Evolutionary conservation across 2,888 invertebrate species (phyloP).

Genomic region (Neuroscelio doddi): DNA sequence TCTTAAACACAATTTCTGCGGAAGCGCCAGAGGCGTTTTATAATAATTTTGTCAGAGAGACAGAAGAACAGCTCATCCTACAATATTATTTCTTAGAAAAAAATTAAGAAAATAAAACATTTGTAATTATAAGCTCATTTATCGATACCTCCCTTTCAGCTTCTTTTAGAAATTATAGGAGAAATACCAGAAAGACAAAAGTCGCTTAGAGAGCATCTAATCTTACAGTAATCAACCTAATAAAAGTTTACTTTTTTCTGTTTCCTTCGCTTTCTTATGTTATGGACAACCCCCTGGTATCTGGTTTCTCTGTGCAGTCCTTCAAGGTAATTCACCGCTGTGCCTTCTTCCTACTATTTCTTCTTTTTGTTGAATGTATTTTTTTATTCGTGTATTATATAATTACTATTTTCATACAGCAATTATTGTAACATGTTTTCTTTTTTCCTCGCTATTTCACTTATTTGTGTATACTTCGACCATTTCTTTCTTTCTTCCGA

Average conservation of each 20-base stretch:
- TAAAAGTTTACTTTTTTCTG: slow-evolving; percentile 67
- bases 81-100: neutral
- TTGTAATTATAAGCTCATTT: slow-evolving; percentile 1
- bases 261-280: slow-evolving; percentile 71
- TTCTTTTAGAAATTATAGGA: slow-evolving; percentile 1
- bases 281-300: slow-evolving; percentile 68
- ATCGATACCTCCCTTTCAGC: slow-evolving; percentile 4
- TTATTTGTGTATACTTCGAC: neutral
- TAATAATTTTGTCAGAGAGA: slow-evolving; percentile 2
- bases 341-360: slow-evolving; percentile 42
- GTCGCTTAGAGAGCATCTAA: slow-evolving; percentile 3
- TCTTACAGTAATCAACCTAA: slow-evolving; percentile 60
- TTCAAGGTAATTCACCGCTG: slow-evolving; percentile 67
- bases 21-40: slow-evolving; percentile 8
- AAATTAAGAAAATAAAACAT: neutral
- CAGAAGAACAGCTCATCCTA: slow-evolving; percentile 5
- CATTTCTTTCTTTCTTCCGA: slow-evolving; percentile 12
- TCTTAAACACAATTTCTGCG: slow-evolving; percentile 9
- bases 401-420: neutral
- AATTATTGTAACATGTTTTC: neutral
- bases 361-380: slow-evolving; percentile 19
- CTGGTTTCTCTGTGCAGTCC: slow-evolving; percentile 70
- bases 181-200: neutral
- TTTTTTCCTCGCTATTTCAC: neutral
- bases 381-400: slow-evolving; percentile 15